These are phyloP conservation scores for Scophthalmus maximus DNA, from an alignment of 2,113 vertebrate genomes.

Conservation along the genomic window DNA sequence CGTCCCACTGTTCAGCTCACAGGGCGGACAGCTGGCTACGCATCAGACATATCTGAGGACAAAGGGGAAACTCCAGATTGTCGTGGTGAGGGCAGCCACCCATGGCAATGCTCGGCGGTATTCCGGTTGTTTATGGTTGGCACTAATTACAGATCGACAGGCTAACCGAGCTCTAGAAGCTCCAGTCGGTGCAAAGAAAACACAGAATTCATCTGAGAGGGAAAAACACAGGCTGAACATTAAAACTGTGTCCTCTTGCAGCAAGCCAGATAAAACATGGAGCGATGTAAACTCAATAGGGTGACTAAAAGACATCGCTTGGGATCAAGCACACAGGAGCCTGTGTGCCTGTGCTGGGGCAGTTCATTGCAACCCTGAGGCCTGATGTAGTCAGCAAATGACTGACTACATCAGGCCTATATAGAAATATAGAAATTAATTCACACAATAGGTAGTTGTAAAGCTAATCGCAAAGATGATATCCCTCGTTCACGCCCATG, in stretches of 20 bases:
- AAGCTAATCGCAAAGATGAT: constrained; percentile 15
- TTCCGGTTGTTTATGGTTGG: constrained; percentile 66
- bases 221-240: constrained; percentile 30
- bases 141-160: constrained; percentile 69
- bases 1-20: constrained; percentile 22
- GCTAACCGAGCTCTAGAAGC: constrained; percentile 40
- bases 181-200: constrained; percentile 32
- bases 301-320: constrained; percentile 27
- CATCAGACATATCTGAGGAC: constrained; percentile 56
- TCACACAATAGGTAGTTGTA: not conserved
- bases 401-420: no score
- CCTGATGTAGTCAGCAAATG: not conserved
- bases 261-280: constrained; percentile 34
- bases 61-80: constrained; percentile 69
- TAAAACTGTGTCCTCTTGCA: constrained; percentile 40
- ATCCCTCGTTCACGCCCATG: not conserved
- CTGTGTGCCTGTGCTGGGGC: constrained; percentile 5
- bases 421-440: no score
- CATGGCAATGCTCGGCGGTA: constrained; percentile 59
- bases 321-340: constrained; percentile 26
- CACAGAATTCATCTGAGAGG: constrained; percentile 17
- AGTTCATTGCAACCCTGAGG: constrained; percentile 2
- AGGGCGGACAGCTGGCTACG: constrained; percentile 52
- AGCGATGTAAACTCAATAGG: constrained; percentile 43
- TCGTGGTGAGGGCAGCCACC: constrained; percentile 65